Percentiles rank a stretch among this genome's conserved stretches.
Evolutionary conservation across 2,888 invertebrate species (phyloP).

Genomic region (Lydus trimaculatus): DNA sequence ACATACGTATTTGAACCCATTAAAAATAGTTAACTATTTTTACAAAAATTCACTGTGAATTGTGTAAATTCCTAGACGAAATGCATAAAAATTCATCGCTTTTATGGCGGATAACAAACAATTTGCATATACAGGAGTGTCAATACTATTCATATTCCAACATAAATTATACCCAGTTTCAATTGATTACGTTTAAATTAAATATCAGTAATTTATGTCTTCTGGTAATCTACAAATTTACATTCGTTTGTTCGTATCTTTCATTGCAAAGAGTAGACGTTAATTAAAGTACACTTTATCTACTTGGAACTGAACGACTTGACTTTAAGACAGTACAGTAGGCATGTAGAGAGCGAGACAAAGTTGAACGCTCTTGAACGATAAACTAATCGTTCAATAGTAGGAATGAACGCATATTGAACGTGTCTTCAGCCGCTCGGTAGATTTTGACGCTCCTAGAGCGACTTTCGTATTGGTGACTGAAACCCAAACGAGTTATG

Average conservation of each 20-base stretch:
- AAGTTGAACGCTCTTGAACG: too few species aligned
- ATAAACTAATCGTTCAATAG: too few species aligned
- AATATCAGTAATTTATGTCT: background rate
- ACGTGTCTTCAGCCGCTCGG: too few species aligned
- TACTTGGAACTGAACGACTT: background rate
- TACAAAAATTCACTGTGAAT: background rate
- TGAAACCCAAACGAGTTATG: too few species aligned
- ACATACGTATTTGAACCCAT: background rate
- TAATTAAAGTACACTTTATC: background rate
- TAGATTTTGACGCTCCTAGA: too few species aligned
- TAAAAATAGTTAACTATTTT: background rate
- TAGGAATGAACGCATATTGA: too few species aligned
- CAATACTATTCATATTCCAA: background rate
- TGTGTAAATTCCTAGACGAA: background rate
- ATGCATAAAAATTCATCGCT: background rate
- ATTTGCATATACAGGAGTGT: conserved; percentile 4
- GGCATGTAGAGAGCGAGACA: too few species aligned
- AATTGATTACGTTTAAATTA: background rate
- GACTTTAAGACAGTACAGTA: background rate
- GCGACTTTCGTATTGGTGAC: too few species aligned
- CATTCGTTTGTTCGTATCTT: background rate
- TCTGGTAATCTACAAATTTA: background rate
- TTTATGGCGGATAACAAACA: background rate
- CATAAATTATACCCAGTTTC: background rate
- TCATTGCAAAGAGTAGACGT: background rate